Evolutionary conservation across 35 echinoderm and acorn worm genomes (phyloP).

Genomic region (Eucidaris tribuloides): DNA sequence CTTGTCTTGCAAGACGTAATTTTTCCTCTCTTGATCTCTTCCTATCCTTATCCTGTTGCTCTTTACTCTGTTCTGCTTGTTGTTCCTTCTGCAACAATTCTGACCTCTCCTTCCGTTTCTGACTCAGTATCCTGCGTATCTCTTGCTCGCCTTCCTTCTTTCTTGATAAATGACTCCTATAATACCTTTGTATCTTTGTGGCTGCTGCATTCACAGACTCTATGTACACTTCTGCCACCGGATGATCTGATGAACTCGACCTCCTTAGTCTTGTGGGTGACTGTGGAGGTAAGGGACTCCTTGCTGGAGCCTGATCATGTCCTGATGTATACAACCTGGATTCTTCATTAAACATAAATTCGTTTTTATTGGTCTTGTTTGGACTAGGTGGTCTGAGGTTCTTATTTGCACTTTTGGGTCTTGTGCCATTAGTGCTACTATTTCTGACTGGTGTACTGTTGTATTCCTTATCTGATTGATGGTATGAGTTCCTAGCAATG

Average conservation of each 20-base stretch:
- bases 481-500: constrained; percentile 40
- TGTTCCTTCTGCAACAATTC: constrained; percentile 63
- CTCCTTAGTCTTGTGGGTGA: constrained; percentile 3
- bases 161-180: constrained; percentile 13
- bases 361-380: constrained; percentile 24
- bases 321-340: neutral
- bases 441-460: constrained; percentile 4
- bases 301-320: neutral
- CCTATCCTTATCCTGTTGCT: constrained; percentile 45
- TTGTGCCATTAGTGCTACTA: neutral
- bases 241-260: constrained; percentile 23
- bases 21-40: constrained; percentile 82
- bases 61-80: constrained; percentile 25
- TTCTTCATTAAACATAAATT: constrained; percentile 7
- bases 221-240: constrained; percentile 89
- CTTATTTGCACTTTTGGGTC: neutral
- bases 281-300: neutral
- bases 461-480: neutral
- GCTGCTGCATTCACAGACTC: constrained; percentile 76
- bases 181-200: constrained; percentile 83
- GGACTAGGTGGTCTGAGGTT: constrained; percentile 49
- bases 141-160: constrained; percentile 76
- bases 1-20: constrained; percentile 73
- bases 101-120: constrained; percentile 74
- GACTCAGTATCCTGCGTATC: constrained; percentile 73